A percentile compares a stretch with the other conserved stretches of the same genome.
These are phyloP conservation scores for Micrasema longulum DNA, from an alignment of 1,140 invertebrate genomes.

Conservation along the genomic window DNA sequence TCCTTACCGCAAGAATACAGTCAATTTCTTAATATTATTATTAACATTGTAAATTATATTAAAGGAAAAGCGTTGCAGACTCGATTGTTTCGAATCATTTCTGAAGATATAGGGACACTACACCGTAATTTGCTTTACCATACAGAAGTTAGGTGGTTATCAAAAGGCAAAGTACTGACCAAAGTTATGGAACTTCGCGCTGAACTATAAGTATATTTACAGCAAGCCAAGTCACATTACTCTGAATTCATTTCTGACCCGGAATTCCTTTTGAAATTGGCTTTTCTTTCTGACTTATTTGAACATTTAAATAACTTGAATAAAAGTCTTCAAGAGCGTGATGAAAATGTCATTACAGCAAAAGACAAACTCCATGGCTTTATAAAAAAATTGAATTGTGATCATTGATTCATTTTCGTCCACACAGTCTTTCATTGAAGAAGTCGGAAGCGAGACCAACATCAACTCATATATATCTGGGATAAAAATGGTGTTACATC, in stretches of 20 bases:
- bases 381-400: constrained; percentile 2
- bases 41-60: too few species aligned
- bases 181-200: not conserved
- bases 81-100: not conserved
- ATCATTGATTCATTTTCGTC: not conserved
- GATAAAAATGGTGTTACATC: too few species aligned
- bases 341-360: constrained; percentile 8
- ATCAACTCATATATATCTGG: too few species aligned
- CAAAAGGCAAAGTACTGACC: too few species aligned
- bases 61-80: too few species aligned
- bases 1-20: too few species aligned
- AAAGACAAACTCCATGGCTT: constrained; percentile 8
- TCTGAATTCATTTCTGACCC: not conserved
- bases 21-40: too few species aligned
- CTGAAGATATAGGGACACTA: not conserved
- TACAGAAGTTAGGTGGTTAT: too few species aligned
- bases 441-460: too few species aligned
- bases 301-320: not conserved
- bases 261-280: not conserved
- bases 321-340: not conserved
- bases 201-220: constrained; percentile 3
- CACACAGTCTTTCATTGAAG: too few species aligned
- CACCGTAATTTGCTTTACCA: constrained; percentile 1
- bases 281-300: not conserved
- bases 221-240: not conserved